These are phyloP conservation scores for Eulemur macaco DNA, from an alignment of 2,113 vertebrate genomes.

Conservation along the genomic window DNA sequence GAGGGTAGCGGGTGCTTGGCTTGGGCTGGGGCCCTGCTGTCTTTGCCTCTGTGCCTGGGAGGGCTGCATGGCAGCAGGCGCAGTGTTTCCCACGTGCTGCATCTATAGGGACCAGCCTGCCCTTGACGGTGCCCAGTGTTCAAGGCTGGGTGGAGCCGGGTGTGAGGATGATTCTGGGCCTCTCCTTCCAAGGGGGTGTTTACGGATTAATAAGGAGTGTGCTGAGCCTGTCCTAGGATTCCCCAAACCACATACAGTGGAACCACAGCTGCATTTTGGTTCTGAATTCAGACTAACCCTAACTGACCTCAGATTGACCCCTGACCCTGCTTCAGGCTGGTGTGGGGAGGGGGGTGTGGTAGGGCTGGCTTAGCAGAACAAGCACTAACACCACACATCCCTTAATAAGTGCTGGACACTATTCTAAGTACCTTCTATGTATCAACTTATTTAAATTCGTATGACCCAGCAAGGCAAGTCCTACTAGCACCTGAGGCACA, in stretches of 20 bases:
- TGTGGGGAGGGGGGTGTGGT: not conserved
- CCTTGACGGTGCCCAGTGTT: not conserved
- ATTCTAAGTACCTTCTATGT: not conserved
- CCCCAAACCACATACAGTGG: not conserved
- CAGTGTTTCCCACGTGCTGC: conserved; percentile 57
- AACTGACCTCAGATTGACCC: not conserved
- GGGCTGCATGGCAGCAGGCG: conserved; percentile 61
- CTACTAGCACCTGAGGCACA: not conserved
- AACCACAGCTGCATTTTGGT: not conserved
- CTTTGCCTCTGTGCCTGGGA: conserved; percentile 62
- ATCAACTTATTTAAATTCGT: not conserved
- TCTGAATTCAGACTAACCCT: not conserved
- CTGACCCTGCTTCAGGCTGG: not conserved
- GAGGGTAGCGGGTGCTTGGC: not conserved
- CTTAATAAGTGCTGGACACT: not conserved
- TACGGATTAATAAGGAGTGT: not conserved
- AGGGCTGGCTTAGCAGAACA: not conserved
- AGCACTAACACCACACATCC: too few species aligned
- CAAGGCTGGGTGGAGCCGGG: rapidly evolving
- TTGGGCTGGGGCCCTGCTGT: conserved; percentile 55
- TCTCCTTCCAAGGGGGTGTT: not conserved
- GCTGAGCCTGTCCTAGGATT: not conserved
- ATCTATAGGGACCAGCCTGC: not conserved
- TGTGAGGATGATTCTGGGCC: not conserved
- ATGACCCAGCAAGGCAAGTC: not conserved